Evolutionary conservation across 2,888 invertebrate genomes (phyloP), one percentile per base, ranked within the genome.

Genomic region (Acrobasis repandana): DNA sequence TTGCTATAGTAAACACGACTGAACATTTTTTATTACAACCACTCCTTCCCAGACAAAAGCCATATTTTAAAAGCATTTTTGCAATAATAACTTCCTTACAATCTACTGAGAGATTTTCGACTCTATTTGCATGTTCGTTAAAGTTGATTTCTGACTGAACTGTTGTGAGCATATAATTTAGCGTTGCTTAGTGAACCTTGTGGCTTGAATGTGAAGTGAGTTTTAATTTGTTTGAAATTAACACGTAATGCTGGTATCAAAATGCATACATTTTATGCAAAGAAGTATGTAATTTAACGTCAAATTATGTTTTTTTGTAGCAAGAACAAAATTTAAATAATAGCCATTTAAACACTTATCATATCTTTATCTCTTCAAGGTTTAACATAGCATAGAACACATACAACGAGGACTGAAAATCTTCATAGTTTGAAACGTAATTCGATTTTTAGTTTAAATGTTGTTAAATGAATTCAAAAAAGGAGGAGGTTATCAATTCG

Each of bases 51-150:
- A 61, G 56, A 63, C 67, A 64, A 65, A 62, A 60, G 67, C 65
- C 61, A 65, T 67, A 67, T 65, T 65, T 67, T 65, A 65, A 63
- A 65, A 63, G 63, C 63, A 58, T 65, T 67, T 66, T 67, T 67
- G 63, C 60, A 61, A 65, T 65, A 67, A 67, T 64, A 67, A 62
- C 61, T 62, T 61, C 61, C 62, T 46, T 59, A 60, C 65, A 61
- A 61, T 64, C 63, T 60, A 16, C 16, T 18, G 15, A 15, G 14
- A 33, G 46, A 15, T 34, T 58, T 38, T 57, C 57, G 28, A 28
- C 61, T 14, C 11, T 50, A 50, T 50, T 50, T 28, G 8, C 14
- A n/a, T 28, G 4, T 11, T 2, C 2, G 3, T 6, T 33, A 14
- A 14, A 14, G 50, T 50, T 50, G 0, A 5, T 50, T 50, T 28